A percentile compares a stretch with the other conserved stretches of the same genome.
Conservation (phyloP, 2,797 vertebrate species). For the Pterois miles region DNA sequence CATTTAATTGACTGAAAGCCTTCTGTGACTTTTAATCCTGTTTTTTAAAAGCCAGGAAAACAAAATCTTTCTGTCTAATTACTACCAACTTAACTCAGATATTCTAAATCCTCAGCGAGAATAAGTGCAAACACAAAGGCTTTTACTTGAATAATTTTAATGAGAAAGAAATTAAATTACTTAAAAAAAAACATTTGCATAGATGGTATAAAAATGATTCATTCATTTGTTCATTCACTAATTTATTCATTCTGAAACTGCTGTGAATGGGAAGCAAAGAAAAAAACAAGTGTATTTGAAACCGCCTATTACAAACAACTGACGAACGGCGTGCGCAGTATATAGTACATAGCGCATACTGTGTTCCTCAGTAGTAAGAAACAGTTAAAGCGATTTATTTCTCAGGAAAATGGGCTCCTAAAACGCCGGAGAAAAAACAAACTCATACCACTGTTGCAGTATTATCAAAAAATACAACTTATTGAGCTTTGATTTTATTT, state of each 20-base stretch:
- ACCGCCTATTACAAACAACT: background rate
- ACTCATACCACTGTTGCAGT: background rate
- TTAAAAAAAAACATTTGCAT: background rate
- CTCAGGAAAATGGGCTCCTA: background rate
- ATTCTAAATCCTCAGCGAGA: background rate
- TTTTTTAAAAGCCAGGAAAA: constrained; percentile 16
- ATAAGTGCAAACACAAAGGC: background rate
- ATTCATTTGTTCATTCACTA: constrained; percentile 24
- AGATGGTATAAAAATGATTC: constrained; percentile 1
- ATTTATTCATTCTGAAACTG: background rate
- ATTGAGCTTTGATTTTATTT: too few species aligned
- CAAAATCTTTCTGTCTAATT: background rate
- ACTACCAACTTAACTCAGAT: background rate
- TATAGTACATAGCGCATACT: background rate
- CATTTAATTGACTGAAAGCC: constrained; percentile 33
- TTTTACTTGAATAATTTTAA: background rate
- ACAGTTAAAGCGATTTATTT: background rate
- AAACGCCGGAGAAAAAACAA: background rate
- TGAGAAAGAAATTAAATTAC: background rate
- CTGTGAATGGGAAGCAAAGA: background rate
- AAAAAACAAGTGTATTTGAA: background rate
- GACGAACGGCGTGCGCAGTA: background rate
- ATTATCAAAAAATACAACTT: background rate
- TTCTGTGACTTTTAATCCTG: constrained; percentile 15
- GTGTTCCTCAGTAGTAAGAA: background rate